Base-by-base conservation (phyloP, 1,140 invertebrate genomes). In the Spodoptera litura region DNA sequence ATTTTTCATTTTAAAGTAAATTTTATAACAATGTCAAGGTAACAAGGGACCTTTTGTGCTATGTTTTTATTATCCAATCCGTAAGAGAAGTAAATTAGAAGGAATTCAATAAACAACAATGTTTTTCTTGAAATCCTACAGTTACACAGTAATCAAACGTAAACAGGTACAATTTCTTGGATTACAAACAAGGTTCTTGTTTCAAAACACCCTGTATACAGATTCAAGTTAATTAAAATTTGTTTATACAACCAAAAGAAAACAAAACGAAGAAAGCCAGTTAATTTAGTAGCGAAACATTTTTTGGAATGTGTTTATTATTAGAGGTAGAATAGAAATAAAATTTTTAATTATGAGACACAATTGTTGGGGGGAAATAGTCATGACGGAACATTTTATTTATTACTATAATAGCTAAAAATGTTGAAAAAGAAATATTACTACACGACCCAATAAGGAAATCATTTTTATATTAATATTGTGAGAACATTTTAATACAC, bases 191-290 rank as follows among this genome's bases (percentile, higher is more conserved):
- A 15, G 51, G 5, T n/a, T 35, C 74, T 44, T 38, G 52, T 55
- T 66, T 77, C 52, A 77, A 38, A 68, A 77, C 62, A 77, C 13
- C 51, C 44, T 59, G 71, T 58, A 44, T 44, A 72, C 51, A 72
- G 38, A 44, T 74, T 66, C 9, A 13, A 61, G 13, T 66, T 76
- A 76, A 76, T 76, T 76, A 66, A 64, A 64, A n/a, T 77, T 77
- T 77, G 61, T 66, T 77, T 77, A 64, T 66, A 68, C 74, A 66
- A 15, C 3, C 27, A 20, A 66, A 71, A 52, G 62, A 77, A 77
- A 77, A 77, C 61, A 77, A 77, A 31, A 15, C 49, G 20, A 76
- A 74, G 31, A 59, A 74, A 64, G 38, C 35, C n/a, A 49, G 9
- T 49, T 6, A 13, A 53, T 38, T 44, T 64, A 8, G 12, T 15